Conservation (phyloP, 2,797 vertebrate species). For the Chelidonichthys spinosus region DNA sequence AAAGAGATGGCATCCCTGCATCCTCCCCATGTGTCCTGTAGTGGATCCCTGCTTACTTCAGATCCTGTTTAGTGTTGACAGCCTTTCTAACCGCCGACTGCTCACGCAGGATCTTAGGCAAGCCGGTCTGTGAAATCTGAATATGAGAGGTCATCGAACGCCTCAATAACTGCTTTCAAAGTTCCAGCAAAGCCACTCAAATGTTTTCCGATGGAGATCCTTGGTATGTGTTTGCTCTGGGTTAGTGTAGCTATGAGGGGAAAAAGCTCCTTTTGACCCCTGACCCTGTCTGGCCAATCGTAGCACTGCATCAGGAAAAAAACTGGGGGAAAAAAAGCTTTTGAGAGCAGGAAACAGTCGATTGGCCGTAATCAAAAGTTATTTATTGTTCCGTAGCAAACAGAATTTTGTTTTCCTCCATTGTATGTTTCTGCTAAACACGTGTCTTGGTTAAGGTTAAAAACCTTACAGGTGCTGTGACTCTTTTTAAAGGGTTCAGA, state of each 20-base stretch:
- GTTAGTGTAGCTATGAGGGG: conserved; percentile 6
- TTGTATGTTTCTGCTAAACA: no score
- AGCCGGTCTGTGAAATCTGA: conserved; percentile 17
- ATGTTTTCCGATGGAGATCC: conserved; percentile 20
- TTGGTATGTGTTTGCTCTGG: conserved; percentile 3
- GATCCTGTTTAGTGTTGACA: conserved; percentile 47
- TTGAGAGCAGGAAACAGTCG: background rate
- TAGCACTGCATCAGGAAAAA: no score
- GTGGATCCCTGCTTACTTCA: conserved; percentile 17
- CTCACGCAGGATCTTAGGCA: conserved; percentile 20
- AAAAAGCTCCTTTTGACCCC: background rate
- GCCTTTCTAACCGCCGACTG: conserved; percentile 18
- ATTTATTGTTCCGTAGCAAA: no score
- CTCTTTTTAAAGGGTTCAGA: no score
- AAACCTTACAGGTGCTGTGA: no score
- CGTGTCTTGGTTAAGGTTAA: no score
- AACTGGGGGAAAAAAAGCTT: background rate
- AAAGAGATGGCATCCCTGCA: conserved; percentile 51
- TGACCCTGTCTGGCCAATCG: no score
- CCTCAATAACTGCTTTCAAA: conserved; percentile 38
- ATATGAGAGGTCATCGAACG: conserved; percentile 35
- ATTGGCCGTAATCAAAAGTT: background rate
- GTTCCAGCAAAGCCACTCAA: conserved; percentile 16
- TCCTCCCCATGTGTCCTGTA: conserved; percentile 36
- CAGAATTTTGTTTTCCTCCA: no score